Evolutionary conservation across 2,797 vertebrate genomes (phyloP), one percentile per base, ranked within the genome.

Genomic region (Buceros bicornis): DNA sequence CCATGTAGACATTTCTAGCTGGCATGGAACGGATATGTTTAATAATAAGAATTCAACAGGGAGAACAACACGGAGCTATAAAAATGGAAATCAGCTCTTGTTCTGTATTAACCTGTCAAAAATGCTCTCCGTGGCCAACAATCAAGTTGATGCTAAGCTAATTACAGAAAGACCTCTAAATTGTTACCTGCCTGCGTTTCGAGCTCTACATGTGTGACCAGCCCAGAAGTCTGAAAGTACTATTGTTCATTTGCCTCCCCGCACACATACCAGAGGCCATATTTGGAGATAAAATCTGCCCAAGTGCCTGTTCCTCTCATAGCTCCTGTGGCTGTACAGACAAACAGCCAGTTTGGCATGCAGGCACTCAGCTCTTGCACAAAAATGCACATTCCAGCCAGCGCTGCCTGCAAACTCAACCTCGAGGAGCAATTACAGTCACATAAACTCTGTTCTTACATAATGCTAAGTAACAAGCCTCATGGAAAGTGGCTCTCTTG

Each of bases 321-420:
- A 40, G 53, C 73, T 57, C 53, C 84, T 33, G 40, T 48, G 89
- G 70, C 89, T 82, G 66, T 28, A 28, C 48, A 29, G 35, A 62
- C 71, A 76, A 67, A 50, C 45, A 53, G 91, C 57, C 89, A 35
- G n/a, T 37, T 80, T 82, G 48, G 53, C 91, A 33, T 9, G 42
- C 69, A 73, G 78, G 65, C 73, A 12, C 82, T 50, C 56, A 25
- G 60, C 73, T 70, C 85, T 20, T 16, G 54, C 85, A 78, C 65
- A 56, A n/a, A 90, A 78, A 25, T 29, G 20, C 53, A 21, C 25
- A 31, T 88, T 78, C 18, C 25, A 82, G 91, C 82, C 95, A 95
- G 87, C 72, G 2, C 85, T 83, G 93, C 91, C 91, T 91, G 91
- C 76, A 93, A 95, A 93, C 76, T 74, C 91, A 83, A 70, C 91